Evolutionary conservation across 2,888 invertebrate genomes (phyloP).

Genomic region (Cheiracanthium punctorium): DNA sequence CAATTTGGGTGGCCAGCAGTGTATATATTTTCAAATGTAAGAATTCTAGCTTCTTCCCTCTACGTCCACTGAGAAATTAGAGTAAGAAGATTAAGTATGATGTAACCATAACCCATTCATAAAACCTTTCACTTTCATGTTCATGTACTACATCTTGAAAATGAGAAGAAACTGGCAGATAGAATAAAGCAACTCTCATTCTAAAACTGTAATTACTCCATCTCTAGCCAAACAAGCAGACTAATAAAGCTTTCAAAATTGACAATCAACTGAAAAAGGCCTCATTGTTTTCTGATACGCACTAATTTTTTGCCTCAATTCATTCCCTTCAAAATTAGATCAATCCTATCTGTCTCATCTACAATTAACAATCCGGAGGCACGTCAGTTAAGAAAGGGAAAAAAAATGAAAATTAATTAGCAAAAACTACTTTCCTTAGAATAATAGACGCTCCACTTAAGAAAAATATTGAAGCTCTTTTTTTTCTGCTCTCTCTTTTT

Average conservation of each 20-base stretch:
- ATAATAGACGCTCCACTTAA: neutral
- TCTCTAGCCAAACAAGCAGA: too few relatives aligned
- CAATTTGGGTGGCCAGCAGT: too few relatives aligned
- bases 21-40: too few relatives aligned
- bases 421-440: neutral
- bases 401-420: neutral
- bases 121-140: too few relatives aligned
- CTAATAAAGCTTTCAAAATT: neutral
- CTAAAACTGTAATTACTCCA: too few relatives aligned
- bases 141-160: too few relatives aligned
- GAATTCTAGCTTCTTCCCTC: too few relatives aligned
- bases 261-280: neutral
- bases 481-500: constrained; percentile 15
- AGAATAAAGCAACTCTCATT: too few relatives aligned
- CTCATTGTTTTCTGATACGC: neutral
- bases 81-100: too few relatives aligned
- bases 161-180: too few relatives aligned
- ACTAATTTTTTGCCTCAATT: neutral
- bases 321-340: neutral
- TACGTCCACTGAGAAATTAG: too few relatives aligned
- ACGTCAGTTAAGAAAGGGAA: neutral
- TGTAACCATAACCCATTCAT: too few relatives aligned
- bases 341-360: neutral
- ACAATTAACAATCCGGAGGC: neutral
- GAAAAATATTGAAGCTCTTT: neutral